Evolutionary conservation across 2,113 vertebrate genomes (phyloP).

Genomic region (Oreochromis tanganicae): DNA sequence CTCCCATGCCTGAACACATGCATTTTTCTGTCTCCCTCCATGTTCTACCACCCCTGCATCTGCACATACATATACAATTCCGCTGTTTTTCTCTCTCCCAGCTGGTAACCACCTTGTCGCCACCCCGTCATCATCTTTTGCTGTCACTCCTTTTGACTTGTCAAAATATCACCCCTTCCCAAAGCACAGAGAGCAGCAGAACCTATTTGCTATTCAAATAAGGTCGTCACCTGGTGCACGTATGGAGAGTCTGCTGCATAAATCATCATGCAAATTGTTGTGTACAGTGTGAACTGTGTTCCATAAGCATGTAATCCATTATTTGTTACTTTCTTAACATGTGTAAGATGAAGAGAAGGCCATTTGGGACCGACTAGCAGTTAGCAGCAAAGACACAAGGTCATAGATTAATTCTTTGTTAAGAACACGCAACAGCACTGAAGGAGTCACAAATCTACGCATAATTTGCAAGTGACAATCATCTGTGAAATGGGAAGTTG

Average conservation of each 20-base stretch:
- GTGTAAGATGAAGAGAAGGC: neutral
- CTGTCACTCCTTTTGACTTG: conserved; percentile 11
- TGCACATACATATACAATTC: neutral
- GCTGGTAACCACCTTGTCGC: neutral
- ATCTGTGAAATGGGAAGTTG: neutral
- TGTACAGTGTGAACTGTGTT: neutral
- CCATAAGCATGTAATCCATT: neutral
- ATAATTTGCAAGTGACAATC: neutral
- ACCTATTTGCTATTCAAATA: conserved; percentile 54
- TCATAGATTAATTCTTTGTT: neutral
- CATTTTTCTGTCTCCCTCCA: neutral
- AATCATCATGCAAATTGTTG: conserved; percentile 26
- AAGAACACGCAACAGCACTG: neutral
- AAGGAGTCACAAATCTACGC: neutral
- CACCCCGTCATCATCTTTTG: neutral
- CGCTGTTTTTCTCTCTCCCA: neutral
- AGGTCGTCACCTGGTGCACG: neutral
- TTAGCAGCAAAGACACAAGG: neutral
- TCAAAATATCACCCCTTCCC: conserved; percentile 26
- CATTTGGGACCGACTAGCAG: neutral
- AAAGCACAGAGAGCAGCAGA: neutral
- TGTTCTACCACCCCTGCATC: neutral
- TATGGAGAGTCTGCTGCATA: neutral
- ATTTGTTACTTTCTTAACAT: neutral
- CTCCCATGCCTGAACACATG: neutral